Conservation (phyloP, 2,888 invertebrate species). For the Noctua janthina region DNA sequence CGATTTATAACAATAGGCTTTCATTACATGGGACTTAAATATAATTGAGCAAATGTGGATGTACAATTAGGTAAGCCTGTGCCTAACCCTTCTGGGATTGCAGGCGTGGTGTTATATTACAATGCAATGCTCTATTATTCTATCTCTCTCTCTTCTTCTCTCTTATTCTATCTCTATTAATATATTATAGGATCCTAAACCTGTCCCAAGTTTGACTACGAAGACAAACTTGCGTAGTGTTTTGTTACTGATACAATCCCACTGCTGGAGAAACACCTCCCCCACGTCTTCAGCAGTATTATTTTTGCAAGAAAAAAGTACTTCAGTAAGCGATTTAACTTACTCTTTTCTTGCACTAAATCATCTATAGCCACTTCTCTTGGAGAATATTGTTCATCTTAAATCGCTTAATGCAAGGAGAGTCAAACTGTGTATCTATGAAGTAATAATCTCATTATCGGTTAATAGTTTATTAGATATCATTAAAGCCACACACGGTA, state of each 20-base stretch:
- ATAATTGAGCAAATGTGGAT: no score
- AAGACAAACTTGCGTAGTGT: neutral
- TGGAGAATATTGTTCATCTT: neutral
- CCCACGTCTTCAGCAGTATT: neutral
- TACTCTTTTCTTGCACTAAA: neutral
- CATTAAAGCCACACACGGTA: constrained; percentile 9
- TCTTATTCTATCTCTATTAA: no score
- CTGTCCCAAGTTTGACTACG: neutral
- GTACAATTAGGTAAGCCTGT: no score
- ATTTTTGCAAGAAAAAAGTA: neutral
- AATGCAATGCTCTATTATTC: neutral
- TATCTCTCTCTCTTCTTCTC: no score
- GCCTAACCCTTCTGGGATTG: no score
- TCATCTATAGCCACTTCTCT: neutral
- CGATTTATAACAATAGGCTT: no score
- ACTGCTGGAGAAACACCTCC: neutral
- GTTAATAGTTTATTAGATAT: constrained; percentile 14
- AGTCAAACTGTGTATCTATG: neutral
- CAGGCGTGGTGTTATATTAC: neutral
- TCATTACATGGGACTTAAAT: no score
- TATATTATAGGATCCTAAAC: neutral
- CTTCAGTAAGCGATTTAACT: neutral
- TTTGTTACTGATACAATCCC: neutral
- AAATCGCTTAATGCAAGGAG: neutral
- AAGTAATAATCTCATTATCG: neutral